Base-by-base conservation (phyloP, 2,888 invertebrate species). In the Polyploca ridens region DNA sequence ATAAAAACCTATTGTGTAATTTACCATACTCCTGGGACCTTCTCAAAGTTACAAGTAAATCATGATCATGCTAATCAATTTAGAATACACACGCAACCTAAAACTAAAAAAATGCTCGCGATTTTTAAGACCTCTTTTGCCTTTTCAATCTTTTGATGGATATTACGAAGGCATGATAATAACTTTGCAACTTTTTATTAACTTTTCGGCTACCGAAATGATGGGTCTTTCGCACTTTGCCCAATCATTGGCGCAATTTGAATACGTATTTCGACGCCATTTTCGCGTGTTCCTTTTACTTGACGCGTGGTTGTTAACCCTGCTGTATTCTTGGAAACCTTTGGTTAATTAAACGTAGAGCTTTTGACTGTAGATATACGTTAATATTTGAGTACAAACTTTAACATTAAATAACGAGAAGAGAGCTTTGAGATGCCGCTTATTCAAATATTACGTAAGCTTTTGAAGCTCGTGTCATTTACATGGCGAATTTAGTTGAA, bases 201-300 rank as follows among this genome's bases (percentile, higher is more conserved):
- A 79, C 69, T 82, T 85, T 85, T 85, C 67, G 77, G 84, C 83
- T 85, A 83, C 89, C 84, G 84, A 85, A 88, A 84, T 88, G 83
- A 88, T 83, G 83, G 84, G 82, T 79, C 72, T 79, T 84, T 87
- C 85, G 85, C 89, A 86, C 87, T 87, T 84, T 76, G 79, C 66
- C 77, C 81, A 75, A 78, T 83, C 86, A 85, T 82, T 79, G 74
- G 74, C 70, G 72, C 81, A 88, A 88, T 89, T 90, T 90, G 83
- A 85, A 87, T 87, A 81, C 78, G 70, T 75, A 77, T 78, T 81
- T 74, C 74, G 67, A 66, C 69, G 72, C 67, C 64, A 66, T 74
- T 81, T 77, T 74, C 75, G 68, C 68, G 73, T 69, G 63, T 64
- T 77, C 80, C 81, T 84, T 86, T 86, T 86, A 54, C 54, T 54